Base-by-base conservation (phyloP, 2,888 invertebrate genomes). In the Chymomyza procnemis region DNA sequence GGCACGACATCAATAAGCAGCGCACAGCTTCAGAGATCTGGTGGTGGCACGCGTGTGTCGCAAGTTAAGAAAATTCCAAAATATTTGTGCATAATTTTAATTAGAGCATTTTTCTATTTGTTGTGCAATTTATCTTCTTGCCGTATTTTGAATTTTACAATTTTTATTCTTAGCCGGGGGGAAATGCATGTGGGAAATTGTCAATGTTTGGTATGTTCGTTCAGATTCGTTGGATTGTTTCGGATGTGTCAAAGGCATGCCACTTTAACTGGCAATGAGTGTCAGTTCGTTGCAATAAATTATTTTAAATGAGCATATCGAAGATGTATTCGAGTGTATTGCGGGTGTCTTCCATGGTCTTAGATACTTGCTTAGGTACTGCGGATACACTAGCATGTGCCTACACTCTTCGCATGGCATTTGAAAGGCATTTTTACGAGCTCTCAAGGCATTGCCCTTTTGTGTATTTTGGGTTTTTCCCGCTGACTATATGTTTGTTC, bases 251-350 rank as follows among this genome's bases (percentile, higher is more conserved):
- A 76, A 67, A 65, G 69, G 76, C 75, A 76, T 78, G 74, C 73
- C 75, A 67, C 71, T 80, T 75, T 69, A 76, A 85, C 86, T 83
- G 84, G 78, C 82, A 79, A 81, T 79, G 80, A 85, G 79, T 88
- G 88, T 88, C 88, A 88, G 83, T 74, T 76, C 79, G 65, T 71
- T 74, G 88, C 87, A 87, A 89, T 89, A 89, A 89, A 89, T 89
- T 89, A 89, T 87, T 88, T 89, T 83, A 82, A 89, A 89, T 87
- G 89, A 89, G 89, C 89, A 81, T 83, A 83, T 87, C 88, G 89
- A 81, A 79, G 78, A 75, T 75, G 70, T 64, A 48, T 60, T 60
- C 52, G 34, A 41, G 34, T 41, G 34, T 41, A 12, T 41, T 41
- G 34, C 34, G 34, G 59, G 64, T 50, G 50, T 56, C 47, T 64